Conservation (phyloP, 2,113 vertebrate genomes). For the Zosterops hypoxanthus region DNA sequence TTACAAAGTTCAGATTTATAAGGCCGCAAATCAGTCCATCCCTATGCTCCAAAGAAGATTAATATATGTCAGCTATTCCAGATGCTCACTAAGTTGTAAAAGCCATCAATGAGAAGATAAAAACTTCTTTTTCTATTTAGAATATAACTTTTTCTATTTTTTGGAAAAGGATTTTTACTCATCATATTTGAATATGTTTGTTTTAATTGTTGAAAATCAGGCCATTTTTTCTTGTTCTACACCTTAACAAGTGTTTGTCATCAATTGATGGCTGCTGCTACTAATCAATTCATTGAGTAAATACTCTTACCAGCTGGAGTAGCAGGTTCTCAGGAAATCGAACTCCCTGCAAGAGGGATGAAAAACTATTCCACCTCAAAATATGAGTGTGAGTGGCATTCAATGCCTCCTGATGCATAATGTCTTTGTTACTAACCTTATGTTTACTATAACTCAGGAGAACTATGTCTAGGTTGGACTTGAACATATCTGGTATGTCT, state of each 20-base stretch:
- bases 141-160: background rate
- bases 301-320: background rate
- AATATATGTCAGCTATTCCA: background rate
- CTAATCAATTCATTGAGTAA: background rate
- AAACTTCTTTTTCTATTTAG: background rate
- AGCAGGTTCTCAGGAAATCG: background rate
- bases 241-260: background rate
- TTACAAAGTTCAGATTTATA: background rate
- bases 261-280: background rate
- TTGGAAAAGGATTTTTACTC: fast-evolving
- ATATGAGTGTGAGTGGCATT: no score
- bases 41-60: background rate
- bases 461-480: background rate
- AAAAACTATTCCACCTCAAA: background rate
- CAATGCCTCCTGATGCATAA: background rate
- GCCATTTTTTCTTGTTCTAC: background rate
- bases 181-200: background rate
- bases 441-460: background rate
- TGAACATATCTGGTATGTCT: background rate
- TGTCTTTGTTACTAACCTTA: background rate
- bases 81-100: background rate
- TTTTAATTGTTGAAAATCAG: background rate
- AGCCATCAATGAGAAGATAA: background rate
- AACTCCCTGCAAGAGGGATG: background rate
- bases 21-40: background rate